Conservation (phyloP, 1,140 invertebrate species). For the Apocrypta bakeri region DNA sequence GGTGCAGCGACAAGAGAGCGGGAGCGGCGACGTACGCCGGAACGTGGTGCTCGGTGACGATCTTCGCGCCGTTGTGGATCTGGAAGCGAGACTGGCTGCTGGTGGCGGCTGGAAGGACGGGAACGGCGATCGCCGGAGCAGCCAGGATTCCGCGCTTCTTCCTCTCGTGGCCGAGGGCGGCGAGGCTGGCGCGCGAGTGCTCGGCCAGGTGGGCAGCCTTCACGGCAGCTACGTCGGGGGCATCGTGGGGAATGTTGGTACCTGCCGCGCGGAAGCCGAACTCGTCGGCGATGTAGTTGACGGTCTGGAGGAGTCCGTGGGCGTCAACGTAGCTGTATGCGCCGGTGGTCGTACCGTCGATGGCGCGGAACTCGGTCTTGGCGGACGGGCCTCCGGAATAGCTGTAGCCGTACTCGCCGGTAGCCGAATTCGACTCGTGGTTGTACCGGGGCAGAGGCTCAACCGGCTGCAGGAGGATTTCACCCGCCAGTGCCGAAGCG, state of each 20-base stretch:
- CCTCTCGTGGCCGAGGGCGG: conserved; percentile 21
- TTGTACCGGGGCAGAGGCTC: conserved; percentile 20
- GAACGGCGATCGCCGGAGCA: background rate
- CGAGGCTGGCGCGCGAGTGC: conserved; percentile 26
- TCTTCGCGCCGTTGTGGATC: conserved; percentile 34
- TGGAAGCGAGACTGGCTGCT: conserved; percentile 29
- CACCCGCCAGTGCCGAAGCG: conserved; percentile 25
- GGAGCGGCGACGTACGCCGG: background rate
- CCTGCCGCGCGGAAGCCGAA: conserved; percentile 81
- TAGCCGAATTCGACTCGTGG: conserved; percentile 38
- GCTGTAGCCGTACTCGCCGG: conserved; percentile 79
- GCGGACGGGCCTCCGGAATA: conserved; percentile 80
- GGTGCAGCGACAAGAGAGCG: too few species aligned
- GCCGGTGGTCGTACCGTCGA: conserved; percentile 81
- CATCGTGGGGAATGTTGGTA: conserved; percentile 76
- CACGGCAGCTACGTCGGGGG: conserved; percentile 46
- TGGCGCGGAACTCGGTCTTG: conserved; percentile 79
- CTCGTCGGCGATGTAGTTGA: conserved; percentile 80
- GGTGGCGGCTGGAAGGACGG: background rate
- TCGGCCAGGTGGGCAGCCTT: conserved; percentile 23
- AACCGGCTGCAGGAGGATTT: background rate
- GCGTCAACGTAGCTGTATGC: conserved; percentile 83
- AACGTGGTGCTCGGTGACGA: conserved; percentile 2
- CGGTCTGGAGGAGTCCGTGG: conserved; percentile 79
- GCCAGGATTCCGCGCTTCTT: conserved; percentile 20